A percentile compares a stretch with the other conserved stretches of the same genome.
phyloP scores from a whole-genome alignment of 2,888 invertebrate genomes.

The Ochropleura leucogaster region DNA sequence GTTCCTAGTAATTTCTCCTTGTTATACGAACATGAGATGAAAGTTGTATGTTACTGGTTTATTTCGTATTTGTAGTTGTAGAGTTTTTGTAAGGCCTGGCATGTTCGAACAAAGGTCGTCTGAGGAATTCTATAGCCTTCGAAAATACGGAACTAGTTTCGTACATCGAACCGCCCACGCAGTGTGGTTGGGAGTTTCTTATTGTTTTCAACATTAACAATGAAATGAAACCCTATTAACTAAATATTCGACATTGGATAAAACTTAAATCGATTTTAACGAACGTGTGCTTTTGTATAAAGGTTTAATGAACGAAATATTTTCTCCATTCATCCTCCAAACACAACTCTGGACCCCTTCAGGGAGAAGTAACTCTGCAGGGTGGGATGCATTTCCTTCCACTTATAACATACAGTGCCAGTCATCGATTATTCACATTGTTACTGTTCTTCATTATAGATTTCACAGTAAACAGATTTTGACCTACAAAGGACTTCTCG shows the following conservation, averaged over 20 bases:
- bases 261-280: slow-evolving; percentile 21
- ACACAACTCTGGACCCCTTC: slow-evolving; percentile 2
- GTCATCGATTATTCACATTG: slow-evolving; percentile 26
- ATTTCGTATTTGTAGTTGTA: slow-evolving; percentile 15
- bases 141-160: slow-evolving; percentile 35
- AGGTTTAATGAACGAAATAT: slow-evolving; percentile 31
- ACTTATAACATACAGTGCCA: slow-evolving; percentile 36
- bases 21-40: slow-evolving; percentile 40
- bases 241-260: background rate
- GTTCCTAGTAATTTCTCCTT: slow-evolving; percentile 28
- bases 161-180: slow-evolving; percentile 22
- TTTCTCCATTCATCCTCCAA: slow-evolving; percentile 46
- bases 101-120: slow-evolving; percentile 32
- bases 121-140: slow-evolving; percentile 11
- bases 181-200: slow-evolving; percentile 17
- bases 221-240: background rate
- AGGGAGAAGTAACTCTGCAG: background rate
- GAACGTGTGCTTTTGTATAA: slow-evolving; percentile 19
- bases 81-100: slow-evolving; percentile 14
- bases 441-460: slow-evolving; percentile 14
- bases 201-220: slow-evolving; percentile 8
- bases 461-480: slow-evolving; percentile 27
- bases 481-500: slow-evolving; percentile 31
- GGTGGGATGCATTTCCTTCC: slow-evolving; percentile 14
- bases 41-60: slow-evolving; percentile 10